phyloP scores from a whole-genome alignment of 2,888 invertebrate species.

The Quadriops clusia region DNA sequence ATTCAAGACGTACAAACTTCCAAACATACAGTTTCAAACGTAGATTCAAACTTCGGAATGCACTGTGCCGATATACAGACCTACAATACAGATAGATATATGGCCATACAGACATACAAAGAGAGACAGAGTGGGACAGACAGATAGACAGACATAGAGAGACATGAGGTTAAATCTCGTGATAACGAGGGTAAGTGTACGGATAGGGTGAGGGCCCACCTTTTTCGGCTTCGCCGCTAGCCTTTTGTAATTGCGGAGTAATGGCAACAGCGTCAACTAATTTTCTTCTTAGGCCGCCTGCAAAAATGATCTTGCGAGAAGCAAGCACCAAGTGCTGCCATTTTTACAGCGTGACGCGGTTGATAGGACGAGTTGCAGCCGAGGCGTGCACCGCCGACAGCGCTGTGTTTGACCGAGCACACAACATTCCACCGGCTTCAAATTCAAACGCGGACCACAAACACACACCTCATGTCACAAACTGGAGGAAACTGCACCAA shows the following conservation, averaged over 20 bases:
- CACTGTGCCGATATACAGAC: no score
- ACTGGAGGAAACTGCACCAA: conserved; percentile 18
- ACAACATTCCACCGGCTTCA: conserved; percentile 36
- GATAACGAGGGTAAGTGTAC: no score
- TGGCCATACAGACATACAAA: no score
- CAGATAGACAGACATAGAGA: no score
- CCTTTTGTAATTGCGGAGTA: conserved; percentile 31
- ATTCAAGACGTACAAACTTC: no score
- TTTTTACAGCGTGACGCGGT: conserved; percentile 38
- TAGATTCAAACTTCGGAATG: no score
- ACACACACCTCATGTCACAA: conserved; percentile 25
- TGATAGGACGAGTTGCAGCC: conserved; percentile 29
- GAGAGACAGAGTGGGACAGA: no score
- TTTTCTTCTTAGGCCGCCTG: conserved; percentile 43
- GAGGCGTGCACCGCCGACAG: conserved; percentile 31
- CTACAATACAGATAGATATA: no score
- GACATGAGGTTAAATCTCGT: no score
- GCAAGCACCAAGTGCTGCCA: conserved; percentile 40
- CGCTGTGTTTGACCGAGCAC: conserved; percentile 27
- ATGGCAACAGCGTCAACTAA: conserved; percentile 42
- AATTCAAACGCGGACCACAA: conserved; percentile 30
- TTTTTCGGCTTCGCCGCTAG: conserved; percentile 34
- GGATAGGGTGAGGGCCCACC: conserved; percentile 33
- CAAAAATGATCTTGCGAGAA: conserved; percentile 40
- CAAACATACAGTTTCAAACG: no score